Base-by-base conservation (phyloP, 2,113 vertebrate genomes). In the Phylloscopus whistleri region DNA sequence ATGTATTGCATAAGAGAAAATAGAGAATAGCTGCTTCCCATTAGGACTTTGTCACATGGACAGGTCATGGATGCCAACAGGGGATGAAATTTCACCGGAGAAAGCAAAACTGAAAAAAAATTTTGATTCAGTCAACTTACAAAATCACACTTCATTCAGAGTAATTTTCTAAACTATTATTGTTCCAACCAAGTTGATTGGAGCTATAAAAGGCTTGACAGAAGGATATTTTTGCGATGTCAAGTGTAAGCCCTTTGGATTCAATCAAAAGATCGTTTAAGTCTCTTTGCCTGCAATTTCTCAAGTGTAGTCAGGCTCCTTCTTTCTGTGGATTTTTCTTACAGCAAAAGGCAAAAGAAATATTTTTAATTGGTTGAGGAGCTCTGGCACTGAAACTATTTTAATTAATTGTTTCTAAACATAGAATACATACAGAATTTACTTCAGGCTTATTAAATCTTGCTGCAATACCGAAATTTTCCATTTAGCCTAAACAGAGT, bases 1-100 rank as follows among this genome's bases (percentile, higher is more conserved):
- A 96, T 49, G 44, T n/a, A 84, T 96, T 97, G 94, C 96, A 87
- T 93, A 96, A 97, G 88, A 64, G 88, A 95, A 94, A 95, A 93
- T 73, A 87, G 79, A 80, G 90, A 85, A 77, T 93, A 84, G 90
- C 94, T 95, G 90, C 79, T 97, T 95, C 88, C 73, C 86, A 84
- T 95, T 96, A 96, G 64, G 89, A 23, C 62, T 87, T 84, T 82
- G 92, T 96, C 96, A 96, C 94, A 84, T 87, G 96, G 73, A 83
- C 44, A 76, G 90, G 88, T 87, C 88, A 73, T 30, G 76, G 87
- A 96, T 87, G 94, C 92, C 95, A 95, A 66, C 23, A 62, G 41
- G 39, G 86, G 95, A 79, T 96, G 95, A 96, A 94, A 92, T 96
- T 89, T 87, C 93, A 92, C 66, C 19, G 2, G 35, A 82, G 80